Percentiles rank a stretch among this genome's conserved stretches.
phyloP scores from a whole-genome alignment of 1,140 invertebrate species.

The Dendroctonus valens region DNA sequence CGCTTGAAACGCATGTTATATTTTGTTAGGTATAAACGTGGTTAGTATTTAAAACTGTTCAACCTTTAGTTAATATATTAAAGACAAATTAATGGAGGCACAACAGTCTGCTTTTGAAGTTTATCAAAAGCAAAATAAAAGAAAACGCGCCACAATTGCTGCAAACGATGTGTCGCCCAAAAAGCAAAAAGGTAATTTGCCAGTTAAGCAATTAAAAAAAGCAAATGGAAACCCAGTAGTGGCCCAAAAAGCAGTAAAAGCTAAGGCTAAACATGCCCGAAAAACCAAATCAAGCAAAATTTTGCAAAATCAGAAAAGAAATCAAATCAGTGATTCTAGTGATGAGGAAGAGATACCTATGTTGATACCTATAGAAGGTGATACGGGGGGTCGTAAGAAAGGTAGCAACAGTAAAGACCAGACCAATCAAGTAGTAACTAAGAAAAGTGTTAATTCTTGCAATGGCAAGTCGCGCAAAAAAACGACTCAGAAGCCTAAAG shows the following conservation, averaged over 20 bases:
- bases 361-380: conserved; percentile 14
- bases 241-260: neutral
- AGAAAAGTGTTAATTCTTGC: neutral
- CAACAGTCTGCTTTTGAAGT: conserved; percentile 14
- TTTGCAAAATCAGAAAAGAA: neutral
- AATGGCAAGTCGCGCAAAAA: neutral
- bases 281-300: conserved; percentile 1
- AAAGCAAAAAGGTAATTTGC: neutral
- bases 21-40: no score
- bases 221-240: neutral
- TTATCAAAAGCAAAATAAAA: conserved; percentile 16
- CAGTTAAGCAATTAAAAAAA: neutral
- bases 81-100: conserved; percentile 7
- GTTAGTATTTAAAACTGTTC: neutral
- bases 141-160: conserved; percentile 1
- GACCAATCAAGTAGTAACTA: neutral
- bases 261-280: neutral
- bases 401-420: no score
- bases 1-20: no score
- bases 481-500: neutral
- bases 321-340: conserved; percentile 2
- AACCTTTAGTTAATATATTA: neutral
- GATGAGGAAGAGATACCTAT: conserved; percentile 29
- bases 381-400: neutral
- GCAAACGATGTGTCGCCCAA: no score